Conservation (phyloP, 2,113 vertebrate genomes). For the Gymnorhina tibicen region DNA sequence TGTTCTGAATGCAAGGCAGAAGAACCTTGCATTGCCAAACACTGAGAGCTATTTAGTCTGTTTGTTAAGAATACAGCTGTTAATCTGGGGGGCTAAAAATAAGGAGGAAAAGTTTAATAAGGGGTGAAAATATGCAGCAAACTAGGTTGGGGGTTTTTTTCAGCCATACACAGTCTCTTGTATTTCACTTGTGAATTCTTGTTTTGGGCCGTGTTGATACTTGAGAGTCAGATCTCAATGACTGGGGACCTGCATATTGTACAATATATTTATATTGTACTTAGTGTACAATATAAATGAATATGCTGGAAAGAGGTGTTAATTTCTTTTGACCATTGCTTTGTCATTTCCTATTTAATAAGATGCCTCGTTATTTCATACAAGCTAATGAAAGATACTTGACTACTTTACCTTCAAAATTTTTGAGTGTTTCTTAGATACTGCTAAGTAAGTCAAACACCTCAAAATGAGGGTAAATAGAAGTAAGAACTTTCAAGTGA, state of each 20-base stretch:
- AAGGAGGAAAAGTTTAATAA: neutral
- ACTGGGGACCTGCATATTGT: neutral
- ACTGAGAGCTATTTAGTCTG: neutral
- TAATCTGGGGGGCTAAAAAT: neutral
- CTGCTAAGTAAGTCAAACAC: neutral
- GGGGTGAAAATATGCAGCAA: neutral
- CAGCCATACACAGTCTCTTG: neutral
- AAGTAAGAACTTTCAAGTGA: neutral
- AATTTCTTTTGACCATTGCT: neutral
- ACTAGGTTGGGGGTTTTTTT: fast-evolving
- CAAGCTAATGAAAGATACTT: neutral
- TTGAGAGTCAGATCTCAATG: neutral
- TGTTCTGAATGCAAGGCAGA: neutral
- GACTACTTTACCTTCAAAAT: neutral
- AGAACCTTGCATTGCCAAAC: neutral
- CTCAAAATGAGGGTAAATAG: neutral
- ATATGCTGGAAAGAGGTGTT: neutral
- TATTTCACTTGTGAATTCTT: neutral
- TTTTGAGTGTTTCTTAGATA: neutral
- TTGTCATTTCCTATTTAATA: neutral
- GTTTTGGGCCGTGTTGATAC: neutral
- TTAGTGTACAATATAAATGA: neutral
- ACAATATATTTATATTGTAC: too few species aligned
- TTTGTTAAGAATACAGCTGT: neutral
- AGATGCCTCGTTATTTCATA: neutral